Evolutionary conservation across 2,797 vertebrate species (phyloP).

Genomic region (Pyrrhura leucotis): DNA sequence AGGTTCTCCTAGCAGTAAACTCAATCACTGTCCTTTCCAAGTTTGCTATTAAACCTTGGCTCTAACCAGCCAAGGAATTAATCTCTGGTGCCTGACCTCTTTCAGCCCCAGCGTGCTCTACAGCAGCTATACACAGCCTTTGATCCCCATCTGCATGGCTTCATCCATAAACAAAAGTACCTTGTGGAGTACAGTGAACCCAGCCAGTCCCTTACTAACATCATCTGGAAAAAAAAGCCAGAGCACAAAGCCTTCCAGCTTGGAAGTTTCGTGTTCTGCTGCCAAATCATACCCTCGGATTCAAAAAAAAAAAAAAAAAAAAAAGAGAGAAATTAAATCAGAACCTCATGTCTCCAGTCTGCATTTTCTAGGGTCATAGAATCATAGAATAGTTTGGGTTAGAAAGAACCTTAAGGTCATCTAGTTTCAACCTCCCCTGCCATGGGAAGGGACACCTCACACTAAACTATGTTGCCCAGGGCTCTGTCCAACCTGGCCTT

Average conservation of each 20-base stretch:
- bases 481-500: background rate
- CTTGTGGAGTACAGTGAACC: slow-evolving; percentile 25
- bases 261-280: background rate
- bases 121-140: slow-evolving; percentile 56
- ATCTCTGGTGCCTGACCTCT: slow-evolving; percentile 60
- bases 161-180: slow-evolving; percentile 64
- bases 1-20: slow-evolving; percentile 51
- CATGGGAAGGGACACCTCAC: background rate
- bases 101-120: slow-evolving; percentile 31
- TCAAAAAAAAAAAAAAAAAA: background rate
- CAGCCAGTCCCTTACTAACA: background rate
- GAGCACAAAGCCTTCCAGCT: background rate
- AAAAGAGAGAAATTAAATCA: background rate
- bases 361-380: background rate
- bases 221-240: background rate
- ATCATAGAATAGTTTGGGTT: background rate
- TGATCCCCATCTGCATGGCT: slow-evolving; percentile 52
- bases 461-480: background rate
- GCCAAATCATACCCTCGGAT: background rate
- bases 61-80: slow-evolving; percentile 74
- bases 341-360: background rate
- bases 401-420: background rate
- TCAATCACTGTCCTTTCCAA: slow-evolving; percentile 75
- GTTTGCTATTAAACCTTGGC: slow-evolving; percentile 73
- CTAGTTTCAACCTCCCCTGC: background rate